Evolutionary conservation across 2,113 vertebrate genomes (phyloP).

Genomic region (Sceloporus tristichus): DNA sequence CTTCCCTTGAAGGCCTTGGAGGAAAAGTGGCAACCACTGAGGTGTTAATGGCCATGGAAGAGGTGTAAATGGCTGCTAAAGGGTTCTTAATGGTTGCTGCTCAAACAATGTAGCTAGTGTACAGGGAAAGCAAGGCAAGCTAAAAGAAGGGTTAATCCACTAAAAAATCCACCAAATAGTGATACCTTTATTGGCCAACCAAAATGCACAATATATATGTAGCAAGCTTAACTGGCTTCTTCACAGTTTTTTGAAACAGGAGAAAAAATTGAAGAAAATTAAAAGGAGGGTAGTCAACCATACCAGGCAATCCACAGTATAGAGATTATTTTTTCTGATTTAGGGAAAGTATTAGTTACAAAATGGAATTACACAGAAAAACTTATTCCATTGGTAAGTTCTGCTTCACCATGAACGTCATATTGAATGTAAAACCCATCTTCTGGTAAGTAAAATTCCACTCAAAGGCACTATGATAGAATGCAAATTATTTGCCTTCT

Average conservation of each 20-base stretch:
- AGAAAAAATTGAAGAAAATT: neutral
- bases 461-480: neutral
- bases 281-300: neutral
- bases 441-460: neutral
- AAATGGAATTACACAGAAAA: neutral
- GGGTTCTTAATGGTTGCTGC: slow-evolving; percentile 28
- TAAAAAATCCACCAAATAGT: too few relatives aligned
- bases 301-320: neutral
- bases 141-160: neutral
- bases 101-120: slow-evolving; percentile 21
- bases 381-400: too few relatives aligned
- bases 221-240: too few relatives aligned
- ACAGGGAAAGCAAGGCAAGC: neutral
- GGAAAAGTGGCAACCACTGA: slow-evolving; percentile 31
- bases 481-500: neutral
- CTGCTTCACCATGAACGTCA: neutral
- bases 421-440: neutral
- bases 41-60: slow-evolving; percentile 38
- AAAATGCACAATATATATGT: too few relatives aligned
- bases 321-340: neutral
- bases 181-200: too few relatives aligned
- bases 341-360: neutral
- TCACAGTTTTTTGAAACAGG: too few relatives aligned
- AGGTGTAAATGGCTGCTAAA: slow-evolving; percentile 43
- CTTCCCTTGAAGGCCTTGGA: slow-evolving; percentile 15